Conservation (phyloP, 2,797 vertebrate genomes). For the Typhlichthys eigenmanni region DNA sequence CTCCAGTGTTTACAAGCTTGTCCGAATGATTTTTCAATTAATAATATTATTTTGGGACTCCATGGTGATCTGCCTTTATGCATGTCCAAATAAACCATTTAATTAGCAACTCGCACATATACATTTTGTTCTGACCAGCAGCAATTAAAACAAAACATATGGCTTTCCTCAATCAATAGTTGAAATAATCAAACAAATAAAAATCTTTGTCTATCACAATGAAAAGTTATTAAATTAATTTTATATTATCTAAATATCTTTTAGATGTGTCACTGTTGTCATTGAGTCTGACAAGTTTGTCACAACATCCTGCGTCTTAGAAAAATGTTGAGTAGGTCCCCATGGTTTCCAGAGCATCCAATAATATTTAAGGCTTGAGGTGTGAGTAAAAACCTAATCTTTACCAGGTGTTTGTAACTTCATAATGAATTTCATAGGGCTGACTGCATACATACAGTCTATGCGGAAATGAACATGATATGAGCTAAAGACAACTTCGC, state of each 20-base stretch:
- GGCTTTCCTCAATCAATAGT: conserved; percentile 75
- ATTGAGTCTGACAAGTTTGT: conserved; percentile 39
- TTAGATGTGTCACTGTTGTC: conserved; percentile 42
- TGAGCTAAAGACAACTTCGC: conserved; percentile 37
- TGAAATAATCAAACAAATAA: conserved; percentile 73
- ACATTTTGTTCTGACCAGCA: conserved; percentile 85
- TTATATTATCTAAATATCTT: conserved; percentile 44
- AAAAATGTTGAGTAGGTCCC: conserved; percentile 57
- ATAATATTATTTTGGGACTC: too few relatives aligned
- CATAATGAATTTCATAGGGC: conserved; percentile 21
- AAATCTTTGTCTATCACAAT: conserved; percentile 60
- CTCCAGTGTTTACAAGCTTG: conserved; percentile 24
- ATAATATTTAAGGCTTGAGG: conserved; percentile 76
- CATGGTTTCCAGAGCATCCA: conserved; percentile 68
- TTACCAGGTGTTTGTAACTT: conserved; percentile 41
- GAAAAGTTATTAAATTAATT: conserved; percentile 79
- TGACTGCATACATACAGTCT: conserved; percentile 26
- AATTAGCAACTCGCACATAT: conserved; percentile 32
- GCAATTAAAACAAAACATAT: conserved; percentile 80
- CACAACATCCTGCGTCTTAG: conserved; percentile 49
- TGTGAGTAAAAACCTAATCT: conserved; percentile 65
- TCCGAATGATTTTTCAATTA: conserved; percentile 4
- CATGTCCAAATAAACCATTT: conserved; percentile 30
- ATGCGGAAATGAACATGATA: conserved; percentile 13
- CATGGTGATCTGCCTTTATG: conserved; percentile 2